Base-by-base conservation (phyloP, 2,888 invertebrate species). In the Diarsia mendica region DNA sequence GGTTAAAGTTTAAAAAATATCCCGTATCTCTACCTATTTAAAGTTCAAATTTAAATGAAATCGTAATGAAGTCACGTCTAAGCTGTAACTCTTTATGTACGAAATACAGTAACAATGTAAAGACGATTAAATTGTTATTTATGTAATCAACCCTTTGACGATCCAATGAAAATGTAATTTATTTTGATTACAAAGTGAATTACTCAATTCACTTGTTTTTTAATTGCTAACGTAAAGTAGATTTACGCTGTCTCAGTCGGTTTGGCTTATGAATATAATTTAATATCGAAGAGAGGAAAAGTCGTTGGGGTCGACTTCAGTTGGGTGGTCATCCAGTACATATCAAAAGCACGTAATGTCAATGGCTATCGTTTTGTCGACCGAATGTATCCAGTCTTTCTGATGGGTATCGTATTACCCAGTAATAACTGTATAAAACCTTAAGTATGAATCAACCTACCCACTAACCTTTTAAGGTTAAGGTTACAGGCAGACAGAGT, bases 91-190 rank as follows among this genome's bases (percentile, higher is more conserved):
- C 5, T 80, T 74, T 53, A 72, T 2, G 23, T 20, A 53, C 55
- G 49, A 63, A 65, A 49, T 39, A 73, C 73, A 58, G 11, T 61
- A 70, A 80, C 68, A 79, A 71, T 73, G 75, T 71, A 51, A 70
- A 67, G 70, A 72, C 70, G 66, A 85, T 85, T 55, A 87, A 77
- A 78, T 67, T 82, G 61, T 82, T 63, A 85, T 75, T 68, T 67
- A 75, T 28, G 76, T 67, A 68, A 82, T 82, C 18, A 69, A 77
- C 66, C 65, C 72, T 68, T 80, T 67, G 61, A 82, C 49, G 75
- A 73, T 48, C 61, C 39, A 79, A 79, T 67, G n/a, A 55, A 76
- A 75, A 53, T 20, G 73, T 78, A 71, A 85, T 85, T 60, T 63
- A 72, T 63, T 84, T 72, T 67, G 69, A 85, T 74, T 80, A 68